Conservation (phyloP, 2,888 invertebrate species). For the Chironomus riparius region DNA sequence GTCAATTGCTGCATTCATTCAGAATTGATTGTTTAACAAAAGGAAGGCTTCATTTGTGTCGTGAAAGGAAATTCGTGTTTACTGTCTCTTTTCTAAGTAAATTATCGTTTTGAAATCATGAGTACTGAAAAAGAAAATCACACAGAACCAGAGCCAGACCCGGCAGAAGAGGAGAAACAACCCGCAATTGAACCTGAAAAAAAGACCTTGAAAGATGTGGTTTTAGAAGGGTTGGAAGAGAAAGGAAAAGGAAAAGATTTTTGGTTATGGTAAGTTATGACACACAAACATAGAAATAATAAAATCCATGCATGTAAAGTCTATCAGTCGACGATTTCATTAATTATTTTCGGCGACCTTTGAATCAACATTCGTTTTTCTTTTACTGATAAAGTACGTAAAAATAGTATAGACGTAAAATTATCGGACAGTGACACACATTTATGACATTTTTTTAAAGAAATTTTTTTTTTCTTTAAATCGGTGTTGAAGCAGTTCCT, state of each 20-base stretch:
- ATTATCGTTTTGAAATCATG: neutral
- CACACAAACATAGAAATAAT: too few species aligned
- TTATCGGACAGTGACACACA: neutral
- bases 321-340: neutral
- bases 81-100: too few species aligned
- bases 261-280: conserved; percentile 12
- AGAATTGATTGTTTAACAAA: neutral
- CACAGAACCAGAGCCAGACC: neutral
- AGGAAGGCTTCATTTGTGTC: neutral
- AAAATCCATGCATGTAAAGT: neutral
- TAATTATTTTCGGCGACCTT: neutral
- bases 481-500: too few species aligned
- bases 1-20: neutral
- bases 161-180: neutral
- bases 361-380: neutral
- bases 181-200: neutral
- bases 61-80: neutral
- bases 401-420: neutral
- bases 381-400: neutral
- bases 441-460: neutral
- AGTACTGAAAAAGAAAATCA: neutral
- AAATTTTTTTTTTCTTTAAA: too few species aligned
- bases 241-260: conserved; percentile 14
- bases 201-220: conserved; percentile 12
- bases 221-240: conserved; percentile 9